Evolutionary conservation across 2,113 vertebrate genomes (phyloP).

Genomic region (Clinocottus analis): DNA sequence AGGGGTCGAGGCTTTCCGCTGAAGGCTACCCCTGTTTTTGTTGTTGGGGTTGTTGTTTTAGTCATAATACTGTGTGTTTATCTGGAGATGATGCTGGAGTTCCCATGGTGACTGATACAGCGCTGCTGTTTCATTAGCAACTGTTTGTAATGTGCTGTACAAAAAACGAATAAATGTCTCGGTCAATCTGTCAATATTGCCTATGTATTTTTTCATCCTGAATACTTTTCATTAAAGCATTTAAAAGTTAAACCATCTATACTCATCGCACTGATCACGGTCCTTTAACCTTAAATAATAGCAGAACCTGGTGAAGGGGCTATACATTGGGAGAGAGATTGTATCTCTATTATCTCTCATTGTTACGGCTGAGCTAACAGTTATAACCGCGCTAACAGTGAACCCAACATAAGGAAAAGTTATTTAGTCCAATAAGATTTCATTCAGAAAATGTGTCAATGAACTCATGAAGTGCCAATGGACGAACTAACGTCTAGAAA

Average conservation of each 20-base stretch:
- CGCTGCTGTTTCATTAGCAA: slow-evolving; percentile 22
- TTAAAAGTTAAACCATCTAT: slow-evolving; percentile 11
- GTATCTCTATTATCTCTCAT: neutral
- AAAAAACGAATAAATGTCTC: slow-evolving; percentile 55
- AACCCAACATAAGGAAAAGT: neutral
- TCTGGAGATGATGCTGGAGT: slow-evolving; percentile 74
- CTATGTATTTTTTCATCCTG: slow-evolving; percentile 18
- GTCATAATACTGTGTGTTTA: slow-evolving; percentile 77
- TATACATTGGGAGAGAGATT: neutral
- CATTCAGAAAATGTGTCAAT: neutral
- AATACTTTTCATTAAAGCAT: slow-evolving; percentile 12
- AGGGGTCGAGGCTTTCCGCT: slow-evolving; percentile 50
- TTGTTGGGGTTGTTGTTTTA: slow-evolving; percentile 66
- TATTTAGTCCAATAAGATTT: neutral
- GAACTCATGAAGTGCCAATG: neutral
- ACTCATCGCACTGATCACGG: neutral
- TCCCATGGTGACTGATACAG: slow-evolving; percentile 69
- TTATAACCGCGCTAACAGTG: neutral
- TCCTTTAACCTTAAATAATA: neutral
- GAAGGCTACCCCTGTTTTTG: slow-evolving; percentile 65
- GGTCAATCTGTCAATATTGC: slow-evolving; percentile 9
- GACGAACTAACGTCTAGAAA: neutral
- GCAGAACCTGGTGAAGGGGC: neutral
- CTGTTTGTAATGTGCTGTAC: slow-evolving; percentile 11
- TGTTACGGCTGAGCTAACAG: neutral